A percentile compares a stretch with the other conserved stretches of the same genome.
phyloP scores from a whole-genome alignment of 2,888 invertebrate species.

The Pachydiplax longipennis region DNA sequence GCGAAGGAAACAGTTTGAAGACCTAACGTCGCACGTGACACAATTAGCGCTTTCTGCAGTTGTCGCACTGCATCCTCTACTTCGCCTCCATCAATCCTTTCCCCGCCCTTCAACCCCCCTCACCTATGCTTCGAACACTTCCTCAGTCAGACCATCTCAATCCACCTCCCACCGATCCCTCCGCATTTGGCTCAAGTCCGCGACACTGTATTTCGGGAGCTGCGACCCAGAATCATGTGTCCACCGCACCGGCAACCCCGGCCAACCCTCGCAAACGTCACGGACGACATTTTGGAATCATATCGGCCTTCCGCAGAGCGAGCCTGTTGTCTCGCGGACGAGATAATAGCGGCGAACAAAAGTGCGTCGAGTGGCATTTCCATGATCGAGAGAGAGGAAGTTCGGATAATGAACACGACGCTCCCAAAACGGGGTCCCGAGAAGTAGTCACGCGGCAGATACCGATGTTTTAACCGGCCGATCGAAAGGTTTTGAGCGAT shows the following conservation, averaged over 20 bases:
- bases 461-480: too few relatives aligned
- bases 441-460: too few relatives aligned
- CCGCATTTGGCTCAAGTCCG: conserved; percentile 13
- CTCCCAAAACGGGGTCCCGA: not conserved
- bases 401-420: not conserved
- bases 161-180: not conserved
- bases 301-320: not conserved
- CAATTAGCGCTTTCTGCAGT: too few relatives aligned
- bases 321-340: not conserved
- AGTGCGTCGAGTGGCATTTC: not conserved
- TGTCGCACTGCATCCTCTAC: not conserved
- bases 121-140: not conserved
- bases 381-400: not conserved
- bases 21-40: too few relatives aligned
- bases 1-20: too few relatives aligned
- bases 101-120: not conserved
- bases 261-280: not conserved
- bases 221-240: not conserved
- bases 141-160: too few relatives aligned
- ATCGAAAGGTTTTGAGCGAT: too few relatives aligned
- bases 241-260: not conserved
- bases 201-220: not conserved
- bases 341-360: not conserved
- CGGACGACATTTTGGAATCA: not conserved
- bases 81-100: not conserved